Base-by-base conservation (phyloP, 1,140 invertebrate genomes). In the Pogonomyrmex barbatus region DNA sequence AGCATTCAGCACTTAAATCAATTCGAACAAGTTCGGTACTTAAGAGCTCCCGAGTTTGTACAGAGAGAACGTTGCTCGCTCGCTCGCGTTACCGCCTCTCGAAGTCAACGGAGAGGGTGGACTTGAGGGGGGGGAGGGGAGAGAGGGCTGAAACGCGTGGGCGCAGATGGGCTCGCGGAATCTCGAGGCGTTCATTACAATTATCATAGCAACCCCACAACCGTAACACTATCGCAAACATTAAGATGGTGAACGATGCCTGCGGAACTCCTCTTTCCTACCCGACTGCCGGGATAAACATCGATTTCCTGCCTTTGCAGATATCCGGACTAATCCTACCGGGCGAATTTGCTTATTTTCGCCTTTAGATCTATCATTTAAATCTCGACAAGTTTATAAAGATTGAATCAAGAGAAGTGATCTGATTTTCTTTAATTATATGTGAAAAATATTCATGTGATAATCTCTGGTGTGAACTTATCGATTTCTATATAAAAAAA, bases 1-100 rank as follows among this genome's bases (percentile, higher is more conserved):
- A 95, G 93, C 93, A 95, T 95, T 95, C 94, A 94, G 94, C 94
- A 93, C 93, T 95, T 95, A 94, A 95, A 95, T 95, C 94, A 95
- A 95, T 95, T 95, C 94, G 93, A 92, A 94, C 94, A 94, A 95
- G 94, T 95, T 95, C 92, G 92, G 94, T 95, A 94, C 94, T 95
- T 95, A 95, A 94, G 93, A 93, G 94, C 92, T 94, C 93, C 89
- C 89, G 93, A 93, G 92, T 94, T 93, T 92, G 89, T 91, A 90
- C 89, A 89, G 92, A 90, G 87, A 92, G 87, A 88, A 91, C 88
- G 85, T 87, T 89, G 68, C 85, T 88, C 87, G 85, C 87, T 91
- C 90, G 91, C 65, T n/a, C 24, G 65, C 65, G 65, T 68, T 89
- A 91, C 90, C 78, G 85, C 77, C 83, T 94, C 91, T 91, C 89